phyloP scores from a whole-genome alignment of 2,888 invertebrate genomes.

The Itoplectis maculator region DNA sequence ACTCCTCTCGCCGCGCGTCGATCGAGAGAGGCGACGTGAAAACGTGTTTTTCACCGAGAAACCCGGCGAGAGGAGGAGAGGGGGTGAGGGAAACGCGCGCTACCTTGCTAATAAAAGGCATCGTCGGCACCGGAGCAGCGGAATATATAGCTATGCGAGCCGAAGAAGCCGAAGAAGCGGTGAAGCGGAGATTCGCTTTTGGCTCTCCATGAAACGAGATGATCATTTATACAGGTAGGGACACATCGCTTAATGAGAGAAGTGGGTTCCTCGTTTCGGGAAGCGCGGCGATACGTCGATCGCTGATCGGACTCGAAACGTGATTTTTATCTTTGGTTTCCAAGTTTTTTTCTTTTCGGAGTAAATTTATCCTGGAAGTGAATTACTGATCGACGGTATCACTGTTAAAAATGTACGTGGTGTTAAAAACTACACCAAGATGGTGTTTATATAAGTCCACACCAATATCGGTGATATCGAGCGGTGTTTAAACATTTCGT shows the following conservation, averaged over 20 bases:
- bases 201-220: not conserved
- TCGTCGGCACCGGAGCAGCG: constrained; percentile 28
- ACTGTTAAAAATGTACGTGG: too few relatives aligned
- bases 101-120: constrained; percentile 36
- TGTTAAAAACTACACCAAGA: too few relatives aligned
- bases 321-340: not conserved
- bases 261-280: not conserved
- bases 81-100: not conserved
- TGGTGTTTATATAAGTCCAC: too few relatives aligned
- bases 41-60: constrained; percentile 46
- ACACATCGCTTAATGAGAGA: not conserved
- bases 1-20: constrained; percentile 16
- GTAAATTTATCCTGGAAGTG: not conserved
- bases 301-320: not conserved
- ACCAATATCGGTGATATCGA: too few relatives aligned
- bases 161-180: not conserved
- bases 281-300: not conserved
- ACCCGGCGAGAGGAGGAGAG: not conserved
- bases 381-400: too few relatives aligned
- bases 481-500: too few relatives aligned
- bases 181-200: not conserved
- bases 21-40: constrained; percentile 43
- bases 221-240: constrained; percentile 3
- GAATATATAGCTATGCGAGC: not conserved
- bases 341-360: not conserved